Evolutionary conservation across 2,888 invertebrate species (phyloP), one percentile per base, ranked within the genome.

Genomic region (Zygogramma bicolorata): DNA sequence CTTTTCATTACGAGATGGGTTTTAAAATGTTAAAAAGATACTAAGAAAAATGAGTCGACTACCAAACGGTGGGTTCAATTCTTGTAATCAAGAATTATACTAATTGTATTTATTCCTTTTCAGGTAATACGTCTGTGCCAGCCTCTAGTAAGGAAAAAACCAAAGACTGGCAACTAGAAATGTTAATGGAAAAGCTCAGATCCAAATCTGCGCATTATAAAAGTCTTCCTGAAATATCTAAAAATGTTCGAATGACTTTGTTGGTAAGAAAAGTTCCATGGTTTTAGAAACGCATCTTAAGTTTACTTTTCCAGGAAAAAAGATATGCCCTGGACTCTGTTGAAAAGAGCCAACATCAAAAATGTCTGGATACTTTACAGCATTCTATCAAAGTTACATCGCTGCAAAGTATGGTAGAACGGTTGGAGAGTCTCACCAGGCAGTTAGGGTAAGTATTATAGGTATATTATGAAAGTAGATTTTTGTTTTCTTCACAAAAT

Each of bases 301-400:
- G 3, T 8, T 18, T 46, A 42, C 57, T 68, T 65, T 77, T 86
- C 87, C 84, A 95, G 95, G 97, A 97, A 83, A 97, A 97, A 86
- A 90, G 96, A 74, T 96, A 95, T 88, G 93, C 95, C 3, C 89
- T 96, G 66, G 97, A 98, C 83, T 93, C 92, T 81, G 91, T 93
- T 42, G 97, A 97, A 84, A 93, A 95, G 83, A 91, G 92, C 82
- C 95, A 95, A 81, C 89, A 97, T 73, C 97, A 97, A 86, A 94
- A 95, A 88, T 97, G 96, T 86, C 88, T 98, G 76, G 97, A 98
- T 85, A 95, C 95, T 71, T 89, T 98, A 80, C 97, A 97, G 84
- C 95, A 97, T 87, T 96, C 96, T 74, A 97, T 98, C 78, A 97
- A 96, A 90, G 96, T 97, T 1, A 95, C 94, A 72, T 96, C 96